phyloP scores from a whole-genome alignment of 2,888 invertebrate genomes.

The Metacarcinus magister region DNA sequence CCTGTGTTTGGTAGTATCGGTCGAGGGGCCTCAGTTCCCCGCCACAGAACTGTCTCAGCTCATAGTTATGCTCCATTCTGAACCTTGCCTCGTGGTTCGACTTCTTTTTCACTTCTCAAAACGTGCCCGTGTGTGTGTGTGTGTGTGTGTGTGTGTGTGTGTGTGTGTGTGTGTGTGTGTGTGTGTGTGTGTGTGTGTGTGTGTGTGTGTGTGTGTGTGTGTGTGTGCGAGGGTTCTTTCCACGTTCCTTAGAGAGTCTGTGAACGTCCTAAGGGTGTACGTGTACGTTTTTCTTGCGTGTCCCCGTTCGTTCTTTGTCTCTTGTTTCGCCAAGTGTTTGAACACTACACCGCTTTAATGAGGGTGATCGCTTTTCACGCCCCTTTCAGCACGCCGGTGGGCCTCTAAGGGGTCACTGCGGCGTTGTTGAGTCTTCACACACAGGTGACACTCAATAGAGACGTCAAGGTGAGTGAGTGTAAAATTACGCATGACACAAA shows the following conservation, averaged over 20 bases:
- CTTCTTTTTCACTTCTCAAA: neutral
- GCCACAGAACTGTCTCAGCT: slow-evolving; percentile 78
- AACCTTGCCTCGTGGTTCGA: neutral
- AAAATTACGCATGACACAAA: neutral
- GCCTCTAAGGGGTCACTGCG: neutral
- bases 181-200: neutral
- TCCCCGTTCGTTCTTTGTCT: neutral
- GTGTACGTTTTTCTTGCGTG: neutral
- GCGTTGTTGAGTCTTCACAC: neutral
- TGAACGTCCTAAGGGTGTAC: neutral
- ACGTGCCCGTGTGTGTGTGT: neutral
- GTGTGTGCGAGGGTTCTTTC: neutral
- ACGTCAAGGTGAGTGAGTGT: neutral
- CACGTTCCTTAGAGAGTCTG: no score
- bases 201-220: slow-evolving; percentile 5
- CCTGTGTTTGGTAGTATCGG: slow-evolving; percentile 68
- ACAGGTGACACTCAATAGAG: neutral
- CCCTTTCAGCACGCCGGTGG: neutral
- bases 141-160: slow-evolving; percentile 14
- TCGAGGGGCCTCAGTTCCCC: slow-evolving; percentile 68
- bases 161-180: neutral
- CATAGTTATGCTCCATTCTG: slow-evolving; percentile 76
- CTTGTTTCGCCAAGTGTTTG: slow-evolving; percentile 20
- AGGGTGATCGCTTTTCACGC: slow-evolving; percentile 46
- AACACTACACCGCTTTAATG: neutral